phyloP scores from a whole-genome alignment of 37 sponge, comb jelly and placozoan species.

The Oopsacas minuta region DNA sequence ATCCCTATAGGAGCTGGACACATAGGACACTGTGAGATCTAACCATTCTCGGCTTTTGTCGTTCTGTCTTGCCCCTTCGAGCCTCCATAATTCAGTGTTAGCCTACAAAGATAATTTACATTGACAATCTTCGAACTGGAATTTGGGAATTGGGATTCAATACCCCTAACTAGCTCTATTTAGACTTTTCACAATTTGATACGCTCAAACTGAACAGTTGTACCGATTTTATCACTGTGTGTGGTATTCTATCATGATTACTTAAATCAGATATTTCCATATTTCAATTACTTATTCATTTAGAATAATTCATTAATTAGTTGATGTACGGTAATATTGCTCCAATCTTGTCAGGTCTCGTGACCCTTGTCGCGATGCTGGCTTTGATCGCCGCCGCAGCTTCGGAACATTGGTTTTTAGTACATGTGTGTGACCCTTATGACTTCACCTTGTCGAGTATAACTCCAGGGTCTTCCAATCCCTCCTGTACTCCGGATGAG shows the following conservation, averaged over 20 bases:
- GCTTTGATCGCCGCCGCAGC: conserved; percentile 11
- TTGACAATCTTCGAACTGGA: too few relatives aligned
- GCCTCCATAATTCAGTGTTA: too few relatives aligned
- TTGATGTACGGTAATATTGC: neutral
- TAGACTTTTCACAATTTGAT: too few relatives aligned
- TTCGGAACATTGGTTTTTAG: neutral
- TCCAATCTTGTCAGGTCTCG: neutral
- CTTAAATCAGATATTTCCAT: neutral
- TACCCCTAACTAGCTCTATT: too few relatives aligned
- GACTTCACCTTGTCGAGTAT: neutral
- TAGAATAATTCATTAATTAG: neutral
- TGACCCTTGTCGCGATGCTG: conserved; percentile 10
- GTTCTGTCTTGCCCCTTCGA: too few relatives aligned
- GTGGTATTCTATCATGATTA: neutral
- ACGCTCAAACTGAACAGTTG: too few relatives aligned
- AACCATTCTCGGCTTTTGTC: too few relatives aligned
- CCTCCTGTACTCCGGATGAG: neutral
- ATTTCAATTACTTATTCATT: neutral
- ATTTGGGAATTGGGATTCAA: too few relatives aligned
- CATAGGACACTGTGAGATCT: too few relatives aligned
- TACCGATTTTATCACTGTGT: too few relatives aligned
- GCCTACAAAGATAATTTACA: too few relatives aligned
- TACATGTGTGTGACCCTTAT: conserved; percentile 5
- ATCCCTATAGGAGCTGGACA: too few relatives aligned
- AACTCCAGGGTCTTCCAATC: neutral